Evolutionary conservation across 2,797 vertebrate genomes (phyloP), one percentile per base, ranked within the genome.

Genomic region (Tragelaphus oryx): DNA sequence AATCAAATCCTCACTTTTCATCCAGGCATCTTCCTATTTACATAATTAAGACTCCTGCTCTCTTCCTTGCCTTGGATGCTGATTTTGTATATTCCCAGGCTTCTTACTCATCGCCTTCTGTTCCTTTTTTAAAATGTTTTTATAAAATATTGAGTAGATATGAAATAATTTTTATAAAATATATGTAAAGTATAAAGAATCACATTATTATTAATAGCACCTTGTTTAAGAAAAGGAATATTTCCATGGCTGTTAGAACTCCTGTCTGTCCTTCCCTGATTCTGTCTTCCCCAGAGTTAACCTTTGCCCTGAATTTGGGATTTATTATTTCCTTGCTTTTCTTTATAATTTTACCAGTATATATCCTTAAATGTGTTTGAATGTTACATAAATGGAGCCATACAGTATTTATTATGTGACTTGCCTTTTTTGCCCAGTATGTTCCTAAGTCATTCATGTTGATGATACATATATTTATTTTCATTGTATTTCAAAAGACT

Each of bases 61-160:
- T 94, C 79, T 80, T 93, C 13, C 22, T 91, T 89, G 65, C 78
- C n/a, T 94, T 30, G 37, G 57, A 76, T 83, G 59, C 89, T 90
- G 82, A 89, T 92, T 95, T 94, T 94, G 41, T 76, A 54, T 86
- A 94, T 92, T 94, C 57, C 16, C 17, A 82, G 65, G 30, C 52
- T 82, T 89, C 89, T 94, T 94, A 85, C 62, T 95, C 81, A 89
- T 95, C 0, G 18, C 80, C 75, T 93, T 95, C 94, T 92, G 88
- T 94, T 87, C 65, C 90, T 95, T 91, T 59, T 76, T 84, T 75
- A 41, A 57, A 87, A 57, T 71, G 30, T 91, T 84, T 94, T 87
- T 87, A 84, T 84, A 89, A 76, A 90, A 62, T 80, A 92, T 82
- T 78, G 46, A 62, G 13, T 84, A 54, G 79, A 62, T 54, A 54